Percentiles rank a stretch among this genome's conserved stretches.
Conservation (phyloP, 1,140 invertebrate genomes). For the Trachymyrmex cornetzi region DNA sequence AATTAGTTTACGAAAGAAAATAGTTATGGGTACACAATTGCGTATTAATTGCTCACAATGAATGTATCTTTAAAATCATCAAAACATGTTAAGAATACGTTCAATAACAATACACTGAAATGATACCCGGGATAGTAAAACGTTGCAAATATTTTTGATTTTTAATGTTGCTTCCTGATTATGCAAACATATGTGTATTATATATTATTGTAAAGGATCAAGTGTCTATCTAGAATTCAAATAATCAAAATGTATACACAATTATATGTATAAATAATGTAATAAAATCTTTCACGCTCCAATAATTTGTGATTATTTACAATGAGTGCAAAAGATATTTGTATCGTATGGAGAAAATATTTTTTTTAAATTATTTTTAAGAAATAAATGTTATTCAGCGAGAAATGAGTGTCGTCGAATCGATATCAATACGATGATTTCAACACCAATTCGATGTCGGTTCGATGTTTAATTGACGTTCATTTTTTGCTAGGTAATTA, state of each 20-base stretch:
- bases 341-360: too few relatives aligned
- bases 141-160: neutral
- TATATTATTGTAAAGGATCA: neutral
- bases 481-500: too few relatives aligned
- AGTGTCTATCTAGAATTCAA: neutral
- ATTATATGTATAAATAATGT: neutral
- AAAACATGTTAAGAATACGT: neutral
- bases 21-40: neutral
- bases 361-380: too few relatives aligned
- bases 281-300: neutral
- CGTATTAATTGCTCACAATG: neutral
- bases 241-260: neutral
- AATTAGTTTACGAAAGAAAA: slow-evolving; percentile 45
- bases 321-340: too few relatives aligned
- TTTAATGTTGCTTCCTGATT: neutral
- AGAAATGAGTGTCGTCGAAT: too few relatives aligned
- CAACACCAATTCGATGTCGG: too few relatives aligned
- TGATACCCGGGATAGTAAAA: neutral
- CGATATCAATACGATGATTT: too few relatives aligned
- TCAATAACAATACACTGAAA: neutral
- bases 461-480: too few relatives aligned
- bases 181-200: neutral
- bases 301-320: slow-evolving; percentile 6
- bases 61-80: neutral
- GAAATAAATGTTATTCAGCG: too few relatives aligned